Conservation (phyloP, 2,113 vertebrate genomes). For the Shinisaurus crocodilurus region DNA sequence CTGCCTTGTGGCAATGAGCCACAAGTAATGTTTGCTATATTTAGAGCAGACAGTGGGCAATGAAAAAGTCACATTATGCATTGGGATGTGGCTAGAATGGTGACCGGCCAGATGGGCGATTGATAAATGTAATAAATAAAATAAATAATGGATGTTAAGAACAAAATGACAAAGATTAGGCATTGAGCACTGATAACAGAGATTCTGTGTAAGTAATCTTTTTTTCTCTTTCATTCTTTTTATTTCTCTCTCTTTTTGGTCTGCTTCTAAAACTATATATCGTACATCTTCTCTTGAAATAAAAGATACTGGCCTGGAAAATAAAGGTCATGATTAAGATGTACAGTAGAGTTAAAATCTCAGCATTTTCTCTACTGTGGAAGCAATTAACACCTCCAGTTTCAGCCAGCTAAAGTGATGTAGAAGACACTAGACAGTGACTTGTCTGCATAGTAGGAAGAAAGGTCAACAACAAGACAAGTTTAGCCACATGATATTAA, state of each 20-base stretch:
- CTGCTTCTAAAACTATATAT: not conserved
- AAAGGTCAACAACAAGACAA: not conserved
- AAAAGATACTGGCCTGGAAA: not conserved
- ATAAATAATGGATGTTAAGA: not conserved
- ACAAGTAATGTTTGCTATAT: not conserved
- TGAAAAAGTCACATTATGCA: not conserved
- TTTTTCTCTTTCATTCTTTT: not conserved
- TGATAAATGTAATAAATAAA: too few species aligned
- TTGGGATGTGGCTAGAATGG: not conserved
- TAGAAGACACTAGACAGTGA: not conserved
- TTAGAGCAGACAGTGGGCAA: not conserved
- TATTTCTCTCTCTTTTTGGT: not conserved
- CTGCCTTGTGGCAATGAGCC: not conserved
- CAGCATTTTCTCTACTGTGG: not conserved
- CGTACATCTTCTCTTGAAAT: not conserved
- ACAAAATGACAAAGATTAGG: not conserved
- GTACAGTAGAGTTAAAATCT: conserved; percentile 4
- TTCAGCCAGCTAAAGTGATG: not conserved
- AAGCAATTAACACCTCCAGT: not conserved
- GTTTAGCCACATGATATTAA: not conserved
- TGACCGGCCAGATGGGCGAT: too few species aligned
- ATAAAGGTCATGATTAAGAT: conserved; percentile 20
- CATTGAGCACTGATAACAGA: not conserved
- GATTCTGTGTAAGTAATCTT: not conserved
- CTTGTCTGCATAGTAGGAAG: not conserved